phyloP scores from a whole-genome alignment of 2,888 invertebrate species.

The Autographa gamma region DNA sequence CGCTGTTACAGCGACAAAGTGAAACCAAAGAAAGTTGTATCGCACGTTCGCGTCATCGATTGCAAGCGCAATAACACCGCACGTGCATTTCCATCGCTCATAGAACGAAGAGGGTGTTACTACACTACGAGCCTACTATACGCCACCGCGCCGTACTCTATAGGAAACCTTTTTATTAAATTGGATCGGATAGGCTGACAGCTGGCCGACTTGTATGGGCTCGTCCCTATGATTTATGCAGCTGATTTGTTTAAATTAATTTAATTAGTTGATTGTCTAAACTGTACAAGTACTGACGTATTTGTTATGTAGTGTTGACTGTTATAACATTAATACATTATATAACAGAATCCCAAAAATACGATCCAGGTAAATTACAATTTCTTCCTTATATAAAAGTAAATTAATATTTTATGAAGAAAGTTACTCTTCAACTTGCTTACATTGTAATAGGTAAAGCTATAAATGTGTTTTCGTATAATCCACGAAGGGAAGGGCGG shows the following conservation, averaged over 20 bases:
- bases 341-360: no score
- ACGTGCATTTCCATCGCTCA: constrained; percentile 63
- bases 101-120: constrained; percentile 41
- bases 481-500: constrained; percentile 53
- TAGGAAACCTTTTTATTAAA: constrained; percentile 88
- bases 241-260: constrained; percentile 75
- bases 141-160: constrained; percentile 61
- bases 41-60: constrained; percentile 67
- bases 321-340: no score
- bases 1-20: constrained; percentile 49
- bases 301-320: constrained; percentile 5
- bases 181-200: constrained; percentile 75
- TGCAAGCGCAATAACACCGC: constrained; percentile 63
- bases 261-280: constrained; percentile 74
- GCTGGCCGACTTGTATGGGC: constrained; percentile 84
- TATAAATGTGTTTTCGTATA: constrained; percentile 58
- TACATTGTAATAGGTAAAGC: constrained; percentile 51
- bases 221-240: constrained; percentile 81
- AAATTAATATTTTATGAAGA: not conserved
- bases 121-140: constrained; percentile 43
- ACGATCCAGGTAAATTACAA: not conserved
- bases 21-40: constrained; percentile 74
- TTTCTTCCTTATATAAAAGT: not conserved
- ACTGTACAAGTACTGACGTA: constrained; percentile 8
- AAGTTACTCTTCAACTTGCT: constrained; percentile 32